These are phyloP conservation scores for Magallana angulata DNA, from an alignment of 1,140 invertebrate genomes.

Conservation along the genomic window DNA sequence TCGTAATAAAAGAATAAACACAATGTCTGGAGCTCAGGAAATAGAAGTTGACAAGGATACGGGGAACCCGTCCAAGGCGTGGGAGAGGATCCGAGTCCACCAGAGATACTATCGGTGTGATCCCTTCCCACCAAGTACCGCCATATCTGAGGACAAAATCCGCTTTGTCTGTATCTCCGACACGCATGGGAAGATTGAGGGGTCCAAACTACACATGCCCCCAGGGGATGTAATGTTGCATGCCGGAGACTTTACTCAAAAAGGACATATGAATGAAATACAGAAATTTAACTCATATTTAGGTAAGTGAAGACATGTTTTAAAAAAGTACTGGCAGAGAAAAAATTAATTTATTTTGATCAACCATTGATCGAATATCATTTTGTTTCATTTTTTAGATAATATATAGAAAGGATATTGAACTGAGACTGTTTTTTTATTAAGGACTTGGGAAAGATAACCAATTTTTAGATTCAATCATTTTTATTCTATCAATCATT, in stretches of 20 bases:
- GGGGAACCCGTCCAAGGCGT: constrained; percentile 25
- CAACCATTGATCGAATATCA: no score
- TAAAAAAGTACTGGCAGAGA: no score
- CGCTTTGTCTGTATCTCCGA: constrained; percentile 93
- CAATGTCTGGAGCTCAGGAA: not conserved
- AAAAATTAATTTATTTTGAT: no score
- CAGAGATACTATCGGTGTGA: not conserved
- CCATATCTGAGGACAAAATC: constrained; percentile 78
- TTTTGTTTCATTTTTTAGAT: no score
- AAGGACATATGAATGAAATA: constrained; percentile 87
- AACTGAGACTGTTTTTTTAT: no score
- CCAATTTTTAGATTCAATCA: no score
- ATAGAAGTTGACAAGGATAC: constrained; percentile 25
- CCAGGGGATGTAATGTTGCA: constrained; percentile 91
- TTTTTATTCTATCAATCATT: no score
- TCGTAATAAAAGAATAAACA: not conserved
- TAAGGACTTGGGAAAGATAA: no score
- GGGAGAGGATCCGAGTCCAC: constrained; percentile 24
- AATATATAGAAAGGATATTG: no score
- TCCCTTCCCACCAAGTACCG: constrained; percentile 45
- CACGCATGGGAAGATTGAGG: constrained; percentile 83
- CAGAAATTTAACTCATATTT: constrained; percentile 90
- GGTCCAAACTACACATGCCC: constrained; percentile 52
- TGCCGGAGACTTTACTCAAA: constrained; percentile 91
- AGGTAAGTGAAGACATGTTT: constrained; percentile 79